phyloP scores from a whole-genome alignment of 2,113 vertebrate genomes.

The Arizona elegans region DNA sequence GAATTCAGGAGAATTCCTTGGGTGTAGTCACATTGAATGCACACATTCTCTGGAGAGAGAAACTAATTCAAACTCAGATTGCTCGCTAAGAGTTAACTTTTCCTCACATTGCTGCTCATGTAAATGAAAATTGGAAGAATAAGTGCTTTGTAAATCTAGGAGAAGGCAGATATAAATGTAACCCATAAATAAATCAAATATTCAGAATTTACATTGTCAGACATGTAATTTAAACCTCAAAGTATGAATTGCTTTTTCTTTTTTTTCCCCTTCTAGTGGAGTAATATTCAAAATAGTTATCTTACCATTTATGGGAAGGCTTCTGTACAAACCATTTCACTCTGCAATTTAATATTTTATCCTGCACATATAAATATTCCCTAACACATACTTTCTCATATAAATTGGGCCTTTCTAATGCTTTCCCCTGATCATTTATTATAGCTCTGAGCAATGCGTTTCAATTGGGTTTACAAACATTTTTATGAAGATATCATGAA shows the following conservation, averaged over 20 bases:
- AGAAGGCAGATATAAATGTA: background rate
- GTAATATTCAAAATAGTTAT: slow-evolving; percentile 57
- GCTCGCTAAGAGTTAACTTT: background rate
- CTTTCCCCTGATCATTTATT: slow-evolving; percentile 33
- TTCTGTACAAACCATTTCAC: slow-evolving; percentile 45
- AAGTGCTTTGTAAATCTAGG: background rate
- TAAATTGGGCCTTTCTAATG: slow-evolving; percentile 51
- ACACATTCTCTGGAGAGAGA: background rate
- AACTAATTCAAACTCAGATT: background rate
- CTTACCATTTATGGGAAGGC: slow-evolving; percentile 43
- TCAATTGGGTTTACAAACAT: slow-evolving; percentile 36
- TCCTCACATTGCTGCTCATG: background rate
- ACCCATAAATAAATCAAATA: background rate
- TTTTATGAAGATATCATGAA: background rate
- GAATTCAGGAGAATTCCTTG: background rate
- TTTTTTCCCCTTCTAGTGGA: slow-evolving; percentile 23
- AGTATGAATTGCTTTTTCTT: slow-evolving; percentile 49
- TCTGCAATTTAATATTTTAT: slow-evolving; percentile 34
- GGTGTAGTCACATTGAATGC: background rate
- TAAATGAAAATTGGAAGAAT: background rate
- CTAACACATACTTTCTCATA: slow-evolving; percentile 44
- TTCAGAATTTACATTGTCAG: background rate
- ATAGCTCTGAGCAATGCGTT: slow-evolving; percentile 21
- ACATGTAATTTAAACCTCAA: background rate
- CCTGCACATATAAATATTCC: slow-evolving; percentile 44